phyloP scores from a whole-genome alignment of 35 echinoderm and acorn worm species.

The Chiridota heheva region DNA sequence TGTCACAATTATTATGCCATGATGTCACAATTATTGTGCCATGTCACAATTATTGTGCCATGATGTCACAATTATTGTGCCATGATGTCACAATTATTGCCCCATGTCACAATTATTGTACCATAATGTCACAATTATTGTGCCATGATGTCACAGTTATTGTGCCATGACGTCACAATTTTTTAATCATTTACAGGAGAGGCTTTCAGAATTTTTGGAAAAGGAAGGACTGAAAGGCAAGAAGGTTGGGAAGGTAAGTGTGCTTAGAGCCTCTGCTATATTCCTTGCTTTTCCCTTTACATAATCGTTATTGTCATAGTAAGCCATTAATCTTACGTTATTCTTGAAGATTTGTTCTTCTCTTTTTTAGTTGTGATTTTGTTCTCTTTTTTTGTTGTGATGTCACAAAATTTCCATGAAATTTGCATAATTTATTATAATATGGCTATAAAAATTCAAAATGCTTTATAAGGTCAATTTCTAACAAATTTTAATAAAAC shows the following conservation, averaged over 20 bases:
- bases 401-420: background rate
- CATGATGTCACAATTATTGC: too few species aligned
- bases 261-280: background rate
- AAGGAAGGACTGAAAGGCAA: conserved; percentile 93
- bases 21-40: too few species aligned
- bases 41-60: too few species aligned
- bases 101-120: too few species aligned
- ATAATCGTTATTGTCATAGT: background rate
- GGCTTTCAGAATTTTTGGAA: conserved; percentile 60
- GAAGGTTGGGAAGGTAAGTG: conserved; percentile 65
- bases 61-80: too few species aligned
- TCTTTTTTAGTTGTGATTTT: background rate
- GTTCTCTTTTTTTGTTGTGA: background rate
- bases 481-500: too few species aligned
- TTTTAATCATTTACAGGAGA: conserved; percentile 58
- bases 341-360: background rate
- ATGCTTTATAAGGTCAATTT: too few species aligned
- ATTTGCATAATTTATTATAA: background rate
- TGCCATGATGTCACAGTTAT: too few species aligned
- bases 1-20: too few species aligned
- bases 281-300: background rate
- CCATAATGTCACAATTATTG: too few species aligned
- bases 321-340: background rate
- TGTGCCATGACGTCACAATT: background rate
- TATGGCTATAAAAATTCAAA: too few species aligned